phyloP scores from a whole-genome alignment of 2,797 vertebrate genomes.

The Mionectes olivaceus region DNA sequence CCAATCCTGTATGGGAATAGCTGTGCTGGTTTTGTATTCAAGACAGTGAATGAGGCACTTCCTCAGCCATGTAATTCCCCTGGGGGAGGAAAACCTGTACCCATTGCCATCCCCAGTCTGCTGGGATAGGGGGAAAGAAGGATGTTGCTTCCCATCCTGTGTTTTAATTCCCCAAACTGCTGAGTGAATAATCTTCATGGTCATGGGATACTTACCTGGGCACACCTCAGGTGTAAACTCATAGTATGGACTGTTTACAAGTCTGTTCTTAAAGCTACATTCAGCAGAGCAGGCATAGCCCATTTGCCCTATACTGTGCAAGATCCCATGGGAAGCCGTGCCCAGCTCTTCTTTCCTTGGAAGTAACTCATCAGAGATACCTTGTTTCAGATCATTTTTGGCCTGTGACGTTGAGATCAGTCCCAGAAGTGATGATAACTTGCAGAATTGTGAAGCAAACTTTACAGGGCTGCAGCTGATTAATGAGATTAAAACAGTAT shows the following conservation, averaged over 20 bases:
- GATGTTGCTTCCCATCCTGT: background rate
- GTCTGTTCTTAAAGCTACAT: background rate
- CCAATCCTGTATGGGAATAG: background rate
- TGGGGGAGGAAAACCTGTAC: background rate
- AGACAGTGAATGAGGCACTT: background rate
- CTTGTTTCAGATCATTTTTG: background rate
- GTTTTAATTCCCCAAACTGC: background rate
- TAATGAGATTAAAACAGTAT: background rate
- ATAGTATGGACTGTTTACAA: background rate
- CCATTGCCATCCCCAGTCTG: rapidly evolving
- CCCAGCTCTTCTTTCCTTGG: background rate
- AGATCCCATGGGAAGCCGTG: background rate
- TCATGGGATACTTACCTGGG: background rate
- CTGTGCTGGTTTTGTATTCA: background rate
- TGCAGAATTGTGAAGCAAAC: background rate
- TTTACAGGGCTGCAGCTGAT: background rate
- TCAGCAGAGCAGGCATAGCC: background rate
- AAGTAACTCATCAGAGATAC: background rate
- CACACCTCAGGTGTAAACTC: background rate
- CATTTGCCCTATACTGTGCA: background rate
- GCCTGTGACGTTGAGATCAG: background rate
- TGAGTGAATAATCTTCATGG: background rate
- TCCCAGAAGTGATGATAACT: background rate
- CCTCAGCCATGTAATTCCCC: background rate
- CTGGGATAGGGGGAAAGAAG: background rate